A percentile compares a stretch with the other conserved stretches of the same genome.
Conservation (phyloP, 2,888 invertebrate species). For the Scaeva pyrastri region DNA sequence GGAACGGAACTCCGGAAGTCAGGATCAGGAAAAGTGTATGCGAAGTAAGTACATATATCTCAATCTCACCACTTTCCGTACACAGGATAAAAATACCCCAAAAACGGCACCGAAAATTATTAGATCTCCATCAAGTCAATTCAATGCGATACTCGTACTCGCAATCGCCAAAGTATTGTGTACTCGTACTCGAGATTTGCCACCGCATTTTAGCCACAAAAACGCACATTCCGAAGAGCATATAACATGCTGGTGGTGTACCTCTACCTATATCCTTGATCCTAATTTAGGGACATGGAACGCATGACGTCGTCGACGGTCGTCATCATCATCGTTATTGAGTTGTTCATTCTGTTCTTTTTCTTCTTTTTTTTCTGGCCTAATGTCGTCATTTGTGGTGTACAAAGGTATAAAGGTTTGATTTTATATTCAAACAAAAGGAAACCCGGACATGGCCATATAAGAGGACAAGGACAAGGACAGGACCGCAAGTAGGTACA, state of each 20-base stretch:
- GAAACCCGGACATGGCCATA: neutral
- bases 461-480: too few relatives aligned
- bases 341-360: constrained; percentile 9
- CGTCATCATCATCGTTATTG: constrained; percentile 44
- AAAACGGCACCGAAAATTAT: constrained; percentile 67
- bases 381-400: neutral
- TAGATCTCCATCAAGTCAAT: constrained; percentile 56
- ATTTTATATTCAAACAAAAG: constrained; percentile 23
- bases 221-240: constrained; percentile 21
- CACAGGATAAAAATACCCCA: constrained; percentile 23
- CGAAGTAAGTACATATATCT: constrained; percentile 16
- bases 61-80: constrained; percentile 30
- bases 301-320: constrained; percentile 54
- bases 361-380: neutral
- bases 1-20: constrained; percentile 26
- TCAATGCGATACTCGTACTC: constrained; percentile 33
- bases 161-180: neutral
- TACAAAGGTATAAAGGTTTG: constrained; percentile 13
- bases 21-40: constrained; percentile 23
- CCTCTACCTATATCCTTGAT: constrained; percentile 50
- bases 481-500: too few relatives aligned
- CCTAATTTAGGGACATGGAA: constrained; percentile 37
- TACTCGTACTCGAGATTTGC: constrained; percentile 23
- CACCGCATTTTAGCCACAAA: constrained; percentile 27
- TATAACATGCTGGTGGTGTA: constrained; percentile 8